Conservation (phyloP, 2,888 invertebrate species). For the Anorthoa munda region DNA sequence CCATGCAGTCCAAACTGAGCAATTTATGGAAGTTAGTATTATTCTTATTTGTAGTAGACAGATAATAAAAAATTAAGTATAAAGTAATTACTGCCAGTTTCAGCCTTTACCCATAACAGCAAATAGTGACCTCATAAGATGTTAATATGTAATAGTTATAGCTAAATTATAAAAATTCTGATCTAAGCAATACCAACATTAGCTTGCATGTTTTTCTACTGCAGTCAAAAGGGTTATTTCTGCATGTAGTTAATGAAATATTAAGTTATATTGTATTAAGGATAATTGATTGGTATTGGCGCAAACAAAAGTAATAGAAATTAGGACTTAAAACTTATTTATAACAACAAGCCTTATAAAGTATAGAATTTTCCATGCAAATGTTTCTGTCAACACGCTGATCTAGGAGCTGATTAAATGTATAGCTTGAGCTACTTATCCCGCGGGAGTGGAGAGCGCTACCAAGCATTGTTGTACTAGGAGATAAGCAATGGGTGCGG, state of each 20-base stretch:
- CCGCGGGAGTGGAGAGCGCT: constrained; percentile 10
- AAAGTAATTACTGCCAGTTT: constrained; percentile 74
- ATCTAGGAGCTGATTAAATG: constrained; percentile 24
- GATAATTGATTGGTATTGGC: constrained; percentile 56
- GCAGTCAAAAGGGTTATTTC: constrained; percentile 23
- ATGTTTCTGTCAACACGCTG: constrained; percentile 19
- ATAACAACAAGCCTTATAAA: constrained; percentile 56
- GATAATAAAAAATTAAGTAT: constrained; percentile 58
- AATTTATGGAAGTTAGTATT: constrained; percentile 64
- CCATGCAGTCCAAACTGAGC: constrained; percentile 64
- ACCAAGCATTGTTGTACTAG: constrained; percentile 57
- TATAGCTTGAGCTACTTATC: constrained; percentile 27
- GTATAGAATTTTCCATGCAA: constrained; percentile 48
- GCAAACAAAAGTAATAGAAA: constrained; percentile 50
- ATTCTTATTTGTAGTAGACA: constrained; percentile 60
- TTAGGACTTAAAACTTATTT: constrained; percentile 55
- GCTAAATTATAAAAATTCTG: constrained; percentile 65
- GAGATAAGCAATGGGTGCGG: constrained; percentile 38
- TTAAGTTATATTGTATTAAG: constrained; percentile 55
- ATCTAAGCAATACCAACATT: constrained; percentile 51
- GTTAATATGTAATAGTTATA: constrained; percentile 64
- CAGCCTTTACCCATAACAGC: constrained; percentile 72
- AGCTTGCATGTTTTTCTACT: constrained; percentile 58
- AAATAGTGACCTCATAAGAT: constrained; percentile 68
- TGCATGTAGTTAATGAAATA: constrained; percentile 57